Conservation (phyloP, 2,888 invertebrate genomes). For the Spodoptera littoralis region DNA sequence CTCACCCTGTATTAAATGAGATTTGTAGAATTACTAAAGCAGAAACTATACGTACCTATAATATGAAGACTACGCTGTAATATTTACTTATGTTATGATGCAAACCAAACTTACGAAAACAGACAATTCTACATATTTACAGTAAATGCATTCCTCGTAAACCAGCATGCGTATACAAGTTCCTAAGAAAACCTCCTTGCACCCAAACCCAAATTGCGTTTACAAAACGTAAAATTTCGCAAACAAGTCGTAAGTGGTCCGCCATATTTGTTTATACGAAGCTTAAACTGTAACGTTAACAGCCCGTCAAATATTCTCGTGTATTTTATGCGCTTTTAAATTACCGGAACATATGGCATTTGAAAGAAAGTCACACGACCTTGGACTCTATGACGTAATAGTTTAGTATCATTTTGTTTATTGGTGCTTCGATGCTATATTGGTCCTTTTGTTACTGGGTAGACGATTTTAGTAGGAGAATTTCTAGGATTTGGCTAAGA, state of each 20-base stretch:
- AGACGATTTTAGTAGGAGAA: too few species aligned
- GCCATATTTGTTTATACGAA: conserved; percentile 40
- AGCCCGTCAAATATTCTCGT: conserved; percentile 32
- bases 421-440: too few species aligned
- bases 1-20: too few species aligned
- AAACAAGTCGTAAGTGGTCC: conserved; percentile 45
- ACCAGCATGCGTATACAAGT: background rate
- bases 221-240: conserved; percentile 14
- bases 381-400: conserved; percentile 8
- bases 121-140: background rate
- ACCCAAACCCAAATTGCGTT: background rate
- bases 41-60: too few species aligned
- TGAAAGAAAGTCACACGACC: conserved; percentile 13
- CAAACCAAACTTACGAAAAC: too few species aligned
- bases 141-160: background rate
- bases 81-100: too few species aligned
- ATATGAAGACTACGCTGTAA: too few species aligned
- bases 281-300: conserved; percentile 29
- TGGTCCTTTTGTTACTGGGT: too few species aligned
- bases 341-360: conserved; percentile 22
- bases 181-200: background rate
- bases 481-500: too few species aligned
- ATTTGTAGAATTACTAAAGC: too few species aligned
- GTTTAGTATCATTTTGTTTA: background rate
- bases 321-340: conserved; percentile 40